Conservation (phyloP, 2,797 vertebrate species). For the Manis crassicaudata region DNA sequence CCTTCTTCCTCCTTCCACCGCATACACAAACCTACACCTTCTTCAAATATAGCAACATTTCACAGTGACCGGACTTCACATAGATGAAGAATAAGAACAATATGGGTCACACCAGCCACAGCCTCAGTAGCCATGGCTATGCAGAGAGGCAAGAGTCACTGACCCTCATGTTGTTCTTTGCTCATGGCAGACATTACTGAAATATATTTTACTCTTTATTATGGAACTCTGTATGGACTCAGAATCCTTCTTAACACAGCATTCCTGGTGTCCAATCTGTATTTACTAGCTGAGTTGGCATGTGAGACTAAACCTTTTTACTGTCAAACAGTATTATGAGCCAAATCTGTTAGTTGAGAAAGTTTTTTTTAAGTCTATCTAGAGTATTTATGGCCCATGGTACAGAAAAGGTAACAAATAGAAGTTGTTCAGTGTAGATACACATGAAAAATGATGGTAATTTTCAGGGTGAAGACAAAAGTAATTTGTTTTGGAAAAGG, state of each 20-base stretch:
- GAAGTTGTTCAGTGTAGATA: conserved; percentile 23
- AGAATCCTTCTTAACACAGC: neutral
- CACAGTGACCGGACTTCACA: conserved; percentile 18
- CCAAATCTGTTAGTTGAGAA: neutral
- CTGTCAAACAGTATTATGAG: neutral
- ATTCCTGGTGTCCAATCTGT: neutral
- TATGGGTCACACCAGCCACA: neutral
- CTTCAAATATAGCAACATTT: neutral
- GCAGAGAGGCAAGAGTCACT: neutral
- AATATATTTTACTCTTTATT: neutral
- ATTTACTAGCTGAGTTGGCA: neutral
- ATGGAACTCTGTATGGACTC: neutral
- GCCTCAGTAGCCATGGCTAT: neutral
- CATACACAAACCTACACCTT: neutral
- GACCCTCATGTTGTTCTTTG: neutral
- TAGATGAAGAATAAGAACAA: neutral
- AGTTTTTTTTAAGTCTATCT: neutral
- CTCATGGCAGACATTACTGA: neutral
- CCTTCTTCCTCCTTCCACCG: neutral
- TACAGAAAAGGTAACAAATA: neutral
- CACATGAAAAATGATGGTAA: neutral
- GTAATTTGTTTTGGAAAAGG: neutral
- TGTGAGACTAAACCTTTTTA: neutral
- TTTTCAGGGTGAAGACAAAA: neutral
- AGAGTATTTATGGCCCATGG: neutral